Base-by-base conservation (phyloP, 1,140 invertebrate species). In the Orius insidiosus region DNA sequence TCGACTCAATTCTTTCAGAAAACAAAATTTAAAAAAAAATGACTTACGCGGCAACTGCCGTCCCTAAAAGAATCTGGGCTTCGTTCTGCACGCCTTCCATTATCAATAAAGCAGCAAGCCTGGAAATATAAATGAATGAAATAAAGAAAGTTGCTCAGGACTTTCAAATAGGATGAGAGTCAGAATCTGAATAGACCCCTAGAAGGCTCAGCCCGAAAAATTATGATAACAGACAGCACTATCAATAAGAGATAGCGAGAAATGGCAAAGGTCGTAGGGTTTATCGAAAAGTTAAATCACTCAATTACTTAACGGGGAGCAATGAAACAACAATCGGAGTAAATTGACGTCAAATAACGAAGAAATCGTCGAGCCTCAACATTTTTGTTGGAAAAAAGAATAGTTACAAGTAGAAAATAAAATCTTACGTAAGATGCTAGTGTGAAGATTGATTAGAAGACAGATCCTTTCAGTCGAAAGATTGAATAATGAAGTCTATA, bases 1-100 rank as follows among this genome's bases (percentile, higher is more conserved):
- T 51, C 45, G 33, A 15, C 16, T 52, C 11, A 30, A 31, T 32
- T n/a, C 16, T n/a, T n/a, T n/a, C n/a, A n/a, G n/a, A n/a, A n/a
- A n/a, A 18, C 15, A 11, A 45, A 3, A 45, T 52, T 46, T 18
- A 8, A 30, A 7, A 37, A n/a, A n/a, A n/a, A n/a, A n/a, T n/a
- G n/a, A n/a, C 5, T 51, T 24, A 48, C 13, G 16, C 39, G 5
- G 39, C 9, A 16, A 41, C 39, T 2, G 39, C 39, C 6, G 39
- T 41, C 14, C 39, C 39, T 5, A 30, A 14, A n/a, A 41, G 14
- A 10, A 41, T 16, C 39, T 41, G 39, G 7, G 39, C 39, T 14
- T 41, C 16, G 10, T 41, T 16, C n/a, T 41, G n/a, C 3, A 41
- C 39, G 10, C 16, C 39, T 41, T 16, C 16, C 14, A 19, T 30